Percentiles rank a stretch among this genome's conserved stretches.
phyloP scores from a whole-genome alignment of 2,797 vertebrate species.

The Tenualosa thibaudeaui region DNA sequence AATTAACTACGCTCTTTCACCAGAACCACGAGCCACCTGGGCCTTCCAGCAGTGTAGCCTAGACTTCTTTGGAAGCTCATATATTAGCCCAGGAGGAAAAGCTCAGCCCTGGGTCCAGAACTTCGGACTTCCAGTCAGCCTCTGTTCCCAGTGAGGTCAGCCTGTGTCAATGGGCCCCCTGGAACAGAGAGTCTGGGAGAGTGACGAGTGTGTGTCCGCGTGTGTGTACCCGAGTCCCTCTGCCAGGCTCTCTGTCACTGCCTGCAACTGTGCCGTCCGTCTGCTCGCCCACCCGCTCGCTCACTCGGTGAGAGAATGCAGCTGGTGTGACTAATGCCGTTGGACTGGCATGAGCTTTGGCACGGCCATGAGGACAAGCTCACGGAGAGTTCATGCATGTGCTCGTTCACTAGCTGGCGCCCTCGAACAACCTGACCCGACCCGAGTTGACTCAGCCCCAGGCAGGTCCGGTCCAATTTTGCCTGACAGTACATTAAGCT shows the following conservation, averaged over 20 bases:
- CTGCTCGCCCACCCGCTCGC: too few species aligned
- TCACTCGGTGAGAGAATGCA: neutral
- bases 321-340: neutral
- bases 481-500: neutral
- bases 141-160: slow-evolving; percentile 1
- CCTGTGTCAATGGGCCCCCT: neutral
- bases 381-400: neutral
- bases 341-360: neutral
- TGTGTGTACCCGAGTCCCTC: neutral
- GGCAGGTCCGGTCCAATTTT: neutral
- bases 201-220: neutral
- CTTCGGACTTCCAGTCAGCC: slow-evolving; percentile 9
- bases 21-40: neutral
- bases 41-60: neutral
- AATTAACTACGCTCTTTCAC: neutral
- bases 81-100: neutral
- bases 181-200: neutral
- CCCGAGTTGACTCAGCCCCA: neutral
- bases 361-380: neutral
- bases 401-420: neutral
- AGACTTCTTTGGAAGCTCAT: neutral
- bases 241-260: neutral
- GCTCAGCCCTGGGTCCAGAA: neutral
- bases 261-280: neutral
- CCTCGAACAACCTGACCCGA: neutral